Base-by-base conservation (phyloP, 2,797 vertebrate genomes). In the Arctocebus calabarensis region DNA sequence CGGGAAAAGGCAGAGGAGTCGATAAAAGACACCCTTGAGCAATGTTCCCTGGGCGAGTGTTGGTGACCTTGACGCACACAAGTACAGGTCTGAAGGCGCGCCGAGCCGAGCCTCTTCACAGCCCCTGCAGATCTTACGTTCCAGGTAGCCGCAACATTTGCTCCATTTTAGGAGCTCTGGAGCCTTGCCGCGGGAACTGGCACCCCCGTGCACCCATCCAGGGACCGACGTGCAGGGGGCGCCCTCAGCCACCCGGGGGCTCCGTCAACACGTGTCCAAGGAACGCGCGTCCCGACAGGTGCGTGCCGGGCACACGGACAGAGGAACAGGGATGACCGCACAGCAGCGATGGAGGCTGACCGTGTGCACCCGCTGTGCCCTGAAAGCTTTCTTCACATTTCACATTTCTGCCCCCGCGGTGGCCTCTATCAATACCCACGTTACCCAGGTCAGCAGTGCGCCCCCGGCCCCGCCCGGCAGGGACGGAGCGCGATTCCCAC, bases 251-350 rank as follows among this genome's bases (percentile, higher is more conserved):
- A 13, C 0, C 25, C 1, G 1, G 20, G 40, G 59, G 52, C 59
- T 32, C 82, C 1, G 13, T 0, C 4, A 59, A 13, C 1, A 16
- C 0, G 1, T 40, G 34, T 0, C 40, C 48, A 34, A 66, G 1
- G 34, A 52, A 66, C 17, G 84, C 61, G 48, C 27, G 61, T 40
- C 61, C 55, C 6, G 73, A 84, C 94, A 91, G 75, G 93, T 86
- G 93, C 91, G 10, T 8, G 32, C 84, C 6, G 64, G 78, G 25
- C 19, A 13, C 27, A 32, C 40, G 23, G 22, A 5, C 2, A 52
- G 74, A 5, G 2, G 68, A 2, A 19, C 64, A 43, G 25, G 32
- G 29, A 45, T 0, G 70, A 37, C 0, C 55, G 62, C 4, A 20
- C 29, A 13, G 22, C 11, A 10, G 74, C 66, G 7, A 3, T 37